phyloP scores from a whole-genome alignment of 2,113 vertebrate genomes.

The Melanerpes aurifrons region DNA sequence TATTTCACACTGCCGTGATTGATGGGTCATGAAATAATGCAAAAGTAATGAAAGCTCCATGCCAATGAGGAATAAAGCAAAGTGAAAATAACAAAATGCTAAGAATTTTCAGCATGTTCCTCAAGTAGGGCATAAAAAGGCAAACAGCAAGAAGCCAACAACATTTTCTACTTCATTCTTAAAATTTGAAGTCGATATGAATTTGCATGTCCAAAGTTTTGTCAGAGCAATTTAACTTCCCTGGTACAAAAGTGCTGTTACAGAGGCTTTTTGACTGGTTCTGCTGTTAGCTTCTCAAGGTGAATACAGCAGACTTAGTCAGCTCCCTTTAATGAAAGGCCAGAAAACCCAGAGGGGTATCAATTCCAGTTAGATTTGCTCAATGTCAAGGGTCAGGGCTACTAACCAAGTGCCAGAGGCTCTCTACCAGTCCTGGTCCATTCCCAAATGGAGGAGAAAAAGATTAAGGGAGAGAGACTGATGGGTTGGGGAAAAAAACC shows the following conservation, averaged over 20 bases:
- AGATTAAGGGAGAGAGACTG: no score
- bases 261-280: background rate
- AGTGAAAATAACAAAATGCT: background rate
- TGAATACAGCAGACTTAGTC: background rate
- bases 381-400: no score
- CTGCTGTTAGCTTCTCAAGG: background rate
- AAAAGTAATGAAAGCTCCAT: slow-evolving; percentile 26
- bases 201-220: background rate
- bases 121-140: background rate
- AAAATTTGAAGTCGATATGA: background rate
- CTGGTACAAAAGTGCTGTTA: background rate
- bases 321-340: background rate
- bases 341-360: background rate
- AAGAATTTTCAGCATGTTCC: background rate
- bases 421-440: no score
- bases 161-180: background rate
- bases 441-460: no score
- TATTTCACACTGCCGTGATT: slow-evolving; percentile 1
- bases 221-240: background rate
- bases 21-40: slow-evolving; percentile 35
- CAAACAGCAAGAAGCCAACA: background rate
- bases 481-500: no score
- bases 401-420: no score
- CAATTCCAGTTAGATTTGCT: background rate
- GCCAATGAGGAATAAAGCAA: background rate